These are phyloP conservation scores for Cabera pusaria DNA, from an alignment of 2,888 invertebrate genomes.

Conservation along the genomic window DNA sequence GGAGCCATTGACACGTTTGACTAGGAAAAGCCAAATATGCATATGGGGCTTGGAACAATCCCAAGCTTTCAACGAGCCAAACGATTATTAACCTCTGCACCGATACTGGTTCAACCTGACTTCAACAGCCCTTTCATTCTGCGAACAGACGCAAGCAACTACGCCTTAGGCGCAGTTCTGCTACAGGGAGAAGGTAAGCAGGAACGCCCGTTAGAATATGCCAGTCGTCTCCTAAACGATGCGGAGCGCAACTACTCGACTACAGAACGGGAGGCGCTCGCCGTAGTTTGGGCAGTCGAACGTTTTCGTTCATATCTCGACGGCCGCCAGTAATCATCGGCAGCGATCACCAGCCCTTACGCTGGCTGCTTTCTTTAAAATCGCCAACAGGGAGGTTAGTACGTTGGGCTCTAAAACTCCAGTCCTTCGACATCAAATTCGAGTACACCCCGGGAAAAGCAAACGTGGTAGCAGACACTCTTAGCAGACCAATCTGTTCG, in stretches of 20 bases:
- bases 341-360: slow-evolving; percentile 2
- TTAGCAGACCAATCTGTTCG: background rate
- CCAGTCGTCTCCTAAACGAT: background rate
- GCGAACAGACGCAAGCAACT: slow-evolving; percentile 42
- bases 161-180: slow-evolving; percentile 38
- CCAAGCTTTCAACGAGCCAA: slow-evolving; percentile 28
- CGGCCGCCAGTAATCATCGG: background rate
- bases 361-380: slow-evolving; percentile 1
- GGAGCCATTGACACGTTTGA: slow-evolving; percentile 38
- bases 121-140: slow-evolving; percentile 36
- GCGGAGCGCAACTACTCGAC: slow-evolving; percentile 1
- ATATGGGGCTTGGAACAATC: slow-evolving; percentile 31
- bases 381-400: slow-evolving; percentile 4
- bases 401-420: background rate
- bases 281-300: background rate
- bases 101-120: slow-evolving; percentile 36
- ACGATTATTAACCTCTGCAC: slow-evolving; percentile 28
- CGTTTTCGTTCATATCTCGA: slow-evolving; percentile 1
- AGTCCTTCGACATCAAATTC: slow-evolving; percentile 2
- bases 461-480: slow-evolving; percentile 1
- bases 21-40: slow-evolving; percentile 39
- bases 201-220: slow-evolving; percentile 1
- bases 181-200: slow-evolving; percentile 31
- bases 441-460: slow-evolving; percentile 3
- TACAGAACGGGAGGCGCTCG: slow-evolving; percentile 1